A percentile compares a stretch with the other conserved stretches of the same genome.
These are phyloP conservation scores for Mystacornis crossleyi DNA, from an alignment of 2,113 vertebrate species.

Conservation along the genomic window DNA sequence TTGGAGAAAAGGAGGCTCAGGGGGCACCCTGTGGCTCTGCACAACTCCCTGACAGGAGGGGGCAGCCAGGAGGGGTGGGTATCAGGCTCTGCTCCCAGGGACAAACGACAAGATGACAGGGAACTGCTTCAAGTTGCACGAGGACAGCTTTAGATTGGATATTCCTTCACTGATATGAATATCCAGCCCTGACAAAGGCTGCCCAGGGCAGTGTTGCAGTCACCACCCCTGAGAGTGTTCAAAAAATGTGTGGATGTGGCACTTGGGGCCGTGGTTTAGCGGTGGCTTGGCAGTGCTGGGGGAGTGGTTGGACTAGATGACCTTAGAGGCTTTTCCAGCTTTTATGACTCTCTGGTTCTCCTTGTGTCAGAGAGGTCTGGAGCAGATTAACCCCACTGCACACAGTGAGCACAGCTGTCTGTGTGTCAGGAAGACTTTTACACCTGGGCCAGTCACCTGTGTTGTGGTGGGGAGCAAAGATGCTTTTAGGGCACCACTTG, in stretches of 20 bases:
- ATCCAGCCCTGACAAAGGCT: not conserved
- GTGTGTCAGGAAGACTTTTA: not conserved
- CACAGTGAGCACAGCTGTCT: not conserved
- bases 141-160: not conserved
- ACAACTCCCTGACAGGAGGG: not conserved
- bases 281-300: not conserved
- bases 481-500: not conserved
- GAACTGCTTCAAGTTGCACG: rapidly evolving
- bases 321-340: not conserved
- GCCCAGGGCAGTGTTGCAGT: too few relatives aligned
- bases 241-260: not conserved
- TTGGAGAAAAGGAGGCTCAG: not conserved
- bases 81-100: rapidly evolving
- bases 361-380: not conserved
- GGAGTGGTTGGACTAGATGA: rapidly evolving
- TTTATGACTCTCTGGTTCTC: rapidly evolving
- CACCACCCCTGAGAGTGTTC: not conserved
- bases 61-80: rapidly evolving
- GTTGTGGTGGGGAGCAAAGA: not conserved
- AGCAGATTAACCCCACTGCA: too few relatives aligned
- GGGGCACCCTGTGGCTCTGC: rapidly evolving
- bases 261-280: not conserved
- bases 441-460: not conserved
- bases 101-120: not conserved
- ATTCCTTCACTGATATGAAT: not conserved